phyloP scores from a whole-genome alignment of 2,797 vertebrate species.

The Darevskia nairensis region DNA sequence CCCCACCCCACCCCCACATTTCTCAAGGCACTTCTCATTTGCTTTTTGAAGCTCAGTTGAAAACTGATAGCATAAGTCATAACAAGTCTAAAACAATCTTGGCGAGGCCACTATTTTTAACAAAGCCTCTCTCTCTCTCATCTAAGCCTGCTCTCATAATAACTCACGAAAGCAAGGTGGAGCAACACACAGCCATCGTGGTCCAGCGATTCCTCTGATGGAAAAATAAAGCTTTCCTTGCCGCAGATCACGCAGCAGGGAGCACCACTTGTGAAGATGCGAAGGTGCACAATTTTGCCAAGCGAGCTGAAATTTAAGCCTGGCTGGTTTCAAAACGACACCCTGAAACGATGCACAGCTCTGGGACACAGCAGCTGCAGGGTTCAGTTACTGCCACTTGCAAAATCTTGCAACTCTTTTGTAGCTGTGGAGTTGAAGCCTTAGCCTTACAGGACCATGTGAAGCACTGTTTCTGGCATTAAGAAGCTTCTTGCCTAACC shows the following conservation, averaged over 20 bases:
- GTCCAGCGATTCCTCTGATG: slow-evolving; percentile 17
- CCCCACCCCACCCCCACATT: neutral
- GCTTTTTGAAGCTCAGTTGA: slow-evolving; percentile 49
- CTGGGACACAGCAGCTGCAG: slow-evolving; percentile 61
- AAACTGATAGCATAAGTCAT: slow-evolving; percentile 61
- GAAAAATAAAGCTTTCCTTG: neutral
- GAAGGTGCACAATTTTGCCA: slow-evolving; percentile 62
- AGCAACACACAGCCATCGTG: neutral
- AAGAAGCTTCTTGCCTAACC: slow-evolving; percentile 27
- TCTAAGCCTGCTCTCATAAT: neutral
- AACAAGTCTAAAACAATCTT: slow-evolving; percentile 61
- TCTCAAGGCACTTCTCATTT: slow-evolving; percentile 33
- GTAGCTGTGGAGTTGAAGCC: slow-evolving; percentile 23
- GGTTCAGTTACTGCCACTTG: slow-evolving; percentile 52
- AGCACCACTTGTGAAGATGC: slow-evolving; percentile 33
- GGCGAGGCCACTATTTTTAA: slow-evolving; percentile 42
- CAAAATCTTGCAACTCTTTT: slow-evolving; percentile 37
- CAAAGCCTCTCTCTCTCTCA: rapidly evolving
- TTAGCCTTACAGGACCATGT: slow-evolving; percentile 12
- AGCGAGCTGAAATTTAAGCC: slow-evolving; percentile 73
- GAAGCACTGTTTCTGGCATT: neutral
- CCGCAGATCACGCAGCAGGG: neutral
- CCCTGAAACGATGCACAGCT: neutral
- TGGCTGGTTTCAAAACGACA: slow-evolving; percentile 38
- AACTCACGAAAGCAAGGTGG: neutral